phyloP scores from a whole-genome alignment of 1,140 invertebrate genomes.

The Drosophila nigrodunni region DNA sequence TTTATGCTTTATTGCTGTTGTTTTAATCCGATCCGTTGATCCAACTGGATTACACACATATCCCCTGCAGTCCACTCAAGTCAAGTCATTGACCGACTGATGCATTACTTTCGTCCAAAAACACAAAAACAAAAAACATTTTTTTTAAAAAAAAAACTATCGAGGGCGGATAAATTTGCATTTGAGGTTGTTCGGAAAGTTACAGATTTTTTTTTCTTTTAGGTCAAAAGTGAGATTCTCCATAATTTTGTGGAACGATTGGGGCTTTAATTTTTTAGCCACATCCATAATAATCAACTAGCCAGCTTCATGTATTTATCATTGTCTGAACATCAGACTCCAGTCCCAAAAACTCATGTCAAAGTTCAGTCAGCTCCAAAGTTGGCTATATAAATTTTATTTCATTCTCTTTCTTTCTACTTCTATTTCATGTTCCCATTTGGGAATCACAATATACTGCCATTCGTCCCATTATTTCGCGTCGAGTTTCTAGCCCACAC shows the following conservation, averaged over 20 bases:
- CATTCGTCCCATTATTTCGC: constrained; percentile 9
- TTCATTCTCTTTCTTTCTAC: constrained; percentile 3
- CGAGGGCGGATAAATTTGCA: constrained; percentile 62
- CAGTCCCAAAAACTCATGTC: constrained; percentile 24
- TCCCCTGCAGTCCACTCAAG: constrained; percentile 7
- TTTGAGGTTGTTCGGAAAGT: constrained; percentile 62
- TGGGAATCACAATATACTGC: constrained; percentile 17
- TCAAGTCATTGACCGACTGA: constrained; percentile 19
- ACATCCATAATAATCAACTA: constrained; percentile 21
- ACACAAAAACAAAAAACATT: no score
- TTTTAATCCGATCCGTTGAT: constrained; percentile 15
- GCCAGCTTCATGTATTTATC: constrained; percentile 53
- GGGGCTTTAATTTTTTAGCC: constrained; percentile 14
- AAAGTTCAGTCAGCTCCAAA: constrained; percentile 21
- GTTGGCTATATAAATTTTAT: neutral
- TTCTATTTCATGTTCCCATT: constrained; percentile 22
- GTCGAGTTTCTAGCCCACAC: constrained; percentile 12
- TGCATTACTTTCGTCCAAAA: constrained; percentile 6
- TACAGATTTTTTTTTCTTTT: constrained; percentile 49
- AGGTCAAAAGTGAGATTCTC: constrained; percentile 76
- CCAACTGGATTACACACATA: constrained; percentile 9
- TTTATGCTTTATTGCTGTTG: constrained; percentile 45
- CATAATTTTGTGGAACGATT: constrained; percentile 24
- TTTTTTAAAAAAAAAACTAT: neutral
- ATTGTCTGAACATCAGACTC: constrained; percentile 41